Evolutionary conservation across 2,888 invertebrate genomes (phyloP).

Genomic region (Dinocampus coccinellae): DNA sequence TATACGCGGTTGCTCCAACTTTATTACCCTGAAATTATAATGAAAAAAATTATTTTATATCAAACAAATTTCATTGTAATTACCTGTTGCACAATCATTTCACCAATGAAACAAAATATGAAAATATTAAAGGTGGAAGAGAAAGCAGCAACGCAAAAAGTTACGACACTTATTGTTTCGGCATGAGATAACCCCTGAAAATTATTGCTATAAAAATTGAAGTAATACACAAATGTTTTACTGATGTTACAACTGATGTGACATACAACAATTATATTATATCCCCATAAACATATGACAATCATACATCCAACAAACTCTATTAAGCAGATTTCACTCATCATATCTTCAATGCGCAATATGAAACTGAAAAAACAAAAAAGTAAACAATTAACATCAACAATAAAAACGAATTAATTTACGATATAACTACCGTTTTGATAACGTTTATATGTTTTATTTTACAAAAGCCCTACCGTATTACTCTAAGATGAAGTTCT

Average conservation of each 20-base stretch:
- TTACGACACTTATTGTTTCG: slow-evolving; percentile 14
- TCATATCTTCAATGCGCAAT: slow-evolving; percentile 29
- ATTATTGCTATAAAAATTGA: no score
- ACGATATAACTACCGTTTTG: not conserved
- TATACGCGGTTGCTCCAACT: slow-evolving; percentile 38
- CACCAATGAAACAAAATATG: slow-evolving; percentile 40
- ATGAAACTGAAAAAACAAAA: no score
- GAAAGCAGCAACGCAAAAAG: no score
- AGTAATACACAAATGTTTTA: no score
- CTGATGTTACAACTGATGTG: no score
- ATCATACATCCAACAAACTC: slow-evolving; percentile 43
- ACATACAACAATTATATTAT: slow-evolving; percentile 34
- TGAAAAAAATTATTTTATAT: not conserved
- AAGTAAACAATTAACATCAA: no score
- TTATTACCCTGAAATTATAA: slow-evolving; percentile 32
- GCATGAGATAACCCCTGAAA: no score
- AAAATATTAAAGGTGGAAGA: slow-evolving; percentile 35
- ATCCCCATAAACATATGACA: slow-evolving; percentile 46
- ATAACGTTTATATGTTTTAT: not conserved
- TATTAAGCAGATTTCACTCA: slow-evolving; percentile 36
- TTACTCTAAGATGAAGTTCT: slow-evolving; percentile 15
- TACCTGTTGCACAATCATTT: slow-evolving; percentile 40
- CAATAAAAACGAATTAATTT: no score
- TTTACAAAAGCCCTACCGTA: slow-evolving; percentile 1
- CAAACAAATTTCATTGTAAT: not conserved